phyloP scores from a whole-genome alignment of 1,140 invertebrate species.

The Cydia amplana region DNA sequence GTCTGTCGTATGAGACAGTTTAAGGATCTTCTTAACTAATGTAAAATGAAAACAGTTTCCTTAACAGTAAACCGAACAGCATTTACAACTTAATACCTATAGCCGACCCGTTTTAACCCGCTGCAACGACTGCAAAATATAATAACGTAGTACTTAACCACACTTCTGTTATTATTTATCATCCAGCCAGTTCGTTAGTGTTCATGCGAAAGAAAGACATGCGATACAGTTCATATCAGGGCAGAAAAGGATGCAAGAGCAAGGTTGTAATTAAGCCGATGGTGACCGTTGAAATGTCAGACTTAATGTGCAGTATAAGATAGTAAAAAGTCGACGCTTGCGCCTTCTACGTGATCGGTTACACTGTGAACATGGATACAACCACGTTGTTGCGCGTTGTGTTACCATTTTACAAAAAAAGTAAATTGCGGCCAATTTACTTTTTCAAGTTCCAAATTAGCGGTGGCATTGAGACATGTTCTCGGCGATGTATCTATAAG shows the following conservation, averaged over 20 bases:
- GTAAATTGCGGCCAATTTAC: not conserved
- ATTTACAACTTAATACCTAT: conserved; percentile 12
- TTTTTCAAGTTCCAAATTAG: not conserved
- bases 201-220: conserved; percentile 37
- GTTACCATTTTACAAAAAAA: conserved; percentile 3
- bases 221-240: conserved; percentile 30
- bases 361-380: conserved; percentile 1
- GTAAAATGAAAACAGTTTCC: conserved; percentile 10
- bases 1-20: not conserved
- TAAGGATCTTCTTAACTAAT: not conserved
- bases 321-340: conserved; percentile 45
- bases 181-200: conserved; percentile 35
- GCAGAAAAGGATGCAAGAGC: conserved; percentile 32
- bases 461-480: not conserved
- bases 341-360: conserved; percentile 32
- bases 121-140: conserved; percentile 8
- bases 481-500: too few relatives aligned
- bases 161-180: conserved; percentile 40
- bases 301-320: conserved; percentile 54
- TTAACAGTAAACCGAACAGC: not conserved
- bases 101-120: not conserved
- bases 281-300: conserved; percentile 65
- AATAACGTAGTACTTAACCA: conserved; percentile 24
- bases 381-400: not conserved
- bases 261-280: conserved; percentile 53